These are phyloP conservation scores for Drosophila parthenogenetica DNA, from an alignment of 2,888 invertebrate genomes.

Conservation along the genomic window DNA sequence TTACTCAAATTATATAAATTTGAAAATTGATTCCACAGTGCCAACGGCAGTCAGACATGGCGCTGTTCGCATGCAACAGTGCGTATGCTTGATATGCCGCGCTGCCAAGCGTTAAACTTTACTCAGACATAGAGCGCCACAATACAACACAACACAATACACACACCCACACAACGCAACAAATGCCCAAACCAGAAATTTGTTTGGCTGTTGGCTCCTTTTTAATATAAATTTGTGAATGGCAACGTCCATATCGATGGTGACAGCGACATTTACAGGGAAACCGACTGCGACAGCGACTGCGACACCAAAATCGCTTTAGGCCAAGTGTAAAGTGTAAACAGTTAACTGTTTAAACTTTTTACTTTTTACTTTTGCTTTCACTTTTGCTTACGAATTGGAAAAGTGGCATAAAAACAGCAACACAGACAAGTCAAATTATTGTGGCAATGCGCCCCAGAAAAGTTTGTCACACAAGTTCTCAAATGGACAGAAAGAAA, in stretches of 20 bases:
- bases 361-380: constrained; percentile 44
- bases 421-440: constrained; percentile 51
- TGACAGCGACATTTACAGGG: constrained; percentile 9
- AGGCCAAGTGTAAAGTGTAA: constrained; percentile 45
- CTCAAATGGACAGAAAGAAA: not conserved
- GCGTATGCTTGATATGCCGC: constrained; percentile 67
- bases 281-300: not conserved
- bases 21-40: not conserved
- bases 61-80: constrained; percentile 54
- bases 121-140: constrained; percentile 5
- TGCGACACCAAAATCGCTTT: constrained; percentile 1
- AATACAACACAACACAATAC: too few relatives aligned
- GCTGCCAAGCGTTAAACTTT: constrained; percentile 51
- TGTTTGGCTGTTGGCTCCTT: constrained; percentile 22
- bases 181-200: not conserved
- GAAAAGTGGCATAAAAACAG: constrained; percentile 30
- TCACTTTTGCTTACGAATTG: constrained; percentile 12
- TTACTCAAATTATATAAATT: too few relatives aligned
- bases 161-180: not conserved
- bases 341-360: constrained; percentile 66
- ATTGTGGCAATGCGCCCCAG: constrained; percentile 47
- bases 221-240: constrained; percentile 29
- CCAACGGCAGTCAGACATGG: not conserved
- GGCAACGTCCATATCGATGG: constrained; percentile 41
- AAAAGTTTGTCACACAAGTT: constrained; percentile 39